Evolutionary conservation across 2,888 invertebrate genomes (phyloP).

Genomic region (Hedya salicella): DNA sequence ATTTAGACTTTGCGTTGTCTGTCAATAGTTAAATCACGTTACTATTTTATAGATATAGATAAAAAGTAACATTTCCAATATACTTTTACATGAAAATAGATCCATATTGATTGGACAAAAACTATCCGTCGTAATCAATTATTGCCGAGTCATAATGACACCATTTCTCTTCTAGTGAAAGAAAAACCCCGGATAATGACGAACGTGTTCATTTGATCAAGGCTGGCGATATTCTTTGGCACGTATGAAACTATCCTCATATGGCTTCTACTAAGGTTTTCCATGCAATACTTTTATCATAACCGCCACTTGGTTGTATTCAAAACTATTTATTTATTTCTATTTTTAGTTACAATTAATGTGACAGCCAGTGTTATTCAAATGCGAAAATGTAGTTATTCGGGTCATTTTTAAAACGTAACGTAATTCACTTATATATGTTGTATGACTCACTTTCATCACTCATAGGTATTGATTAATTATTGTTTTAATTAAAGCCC

Average conservation of each 20-base stretch:
- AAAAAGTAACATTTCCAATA: background rate
- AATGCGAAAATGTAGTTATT: too few relatives aligned
- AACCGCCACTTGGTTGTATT: background rate
- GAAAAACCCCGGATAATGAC: conserved; percentile 33
- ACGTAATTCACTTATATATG: too few relatives aligned
- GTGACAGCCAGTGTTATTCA: too few relatives aligned
- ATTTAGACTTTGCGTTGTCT: too few relatives aligned
- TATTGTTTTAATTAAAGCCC: too few relatives aligned
- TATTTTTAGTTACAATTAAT: too few relatives aligned
- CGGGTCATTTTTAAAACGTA: too few relatives aligned
- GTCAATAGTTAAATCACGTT: too few relatives aligned
- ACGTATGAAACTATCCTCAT: background rate
- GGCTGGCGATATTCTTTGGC: conserved; percentile 15
- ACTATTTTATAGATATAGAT: too few relatives aligned
- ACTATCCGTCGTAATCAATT: conserved; percentile 34
- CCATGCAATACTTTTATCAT: background rate
- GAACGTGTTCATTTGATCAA: conserved; percentile 34
- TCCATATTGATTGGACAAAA: conserved; percentile 21
- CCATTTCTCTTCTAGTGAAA: conserved; percentile 34
- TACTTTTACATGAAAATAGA: conserved; percentile 5
- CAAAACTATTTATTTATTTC: background rate
- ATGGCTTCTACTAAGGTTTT: background rate
- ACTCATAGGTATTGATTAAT: too few relatives aligned
- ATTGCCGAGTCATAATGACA: conserved; percentile 39
- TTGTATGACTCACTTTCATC: too few relatives aligned